Base-by-base conservation (phyloP, 2,113 vertebrate genomes). In the Cisticola juncidis region DNA sequence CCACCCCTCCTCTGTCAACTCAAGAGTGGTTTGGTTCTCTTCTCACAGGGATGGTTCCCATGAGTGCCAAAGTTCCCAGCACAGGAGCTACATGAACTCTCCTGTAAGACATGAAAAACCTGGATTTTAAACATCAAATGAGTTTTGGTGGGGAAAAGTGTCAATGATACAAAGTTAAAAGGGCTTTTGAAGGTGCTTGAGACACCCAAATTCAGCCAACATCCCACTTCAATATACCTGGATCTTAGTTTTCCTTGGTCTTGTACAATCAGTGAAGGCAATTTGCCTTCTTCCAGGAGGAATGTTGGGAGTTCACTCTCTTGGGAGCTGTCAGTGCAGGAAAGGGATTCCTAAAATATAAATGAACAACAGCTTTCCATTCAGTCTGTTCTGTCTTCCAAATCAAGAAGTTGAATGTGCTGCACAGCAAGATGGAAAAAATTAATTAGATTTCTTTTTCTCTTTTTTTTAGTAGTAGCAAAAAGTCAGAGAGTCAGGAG, bases 311-410 rank as follows among this genome's bases (percentile, higher is more conserved):
- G 33, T 24, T 38, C 40, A 5, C 20, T 14, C 10, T n/a, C 21
- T 20, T 53, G 42, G 61, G 69, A 82, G 61, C 20, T 69, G 45
- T 31, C 53, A 91, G 40, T n/a, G 28, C 6, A 48, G 57, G 42
- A 51, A 88, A 81, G 33, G 29, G 47, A 38, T 76, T 82, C 51
- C 71, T 83, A 72, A 92, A 90, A 92, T 61, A 65, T 1, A 14
- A 16, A 8, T 11, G 22, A 80, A 33, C 25, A 82, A 33, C 76
- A 91, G 45, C 58, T 65, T 92, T 86, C 62, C 58, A 29, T 72
- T 73, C 78, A 76, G 31, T 64, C 82, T 90, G 40, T 81, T 76
- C 81, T 64, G 13, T 29, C 64, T 88, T 61, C 68, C 42, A 83
- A 79, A 78, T 42, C 8, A 29, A 90, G 69, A 62, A 62, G 33